Percentiles rank a stretch among this genome's conserved stretches.
phyloP scores from a whole-genome alignment of 1,140 invertebrate species.

The Zaprionus camerounensis region DNA sequence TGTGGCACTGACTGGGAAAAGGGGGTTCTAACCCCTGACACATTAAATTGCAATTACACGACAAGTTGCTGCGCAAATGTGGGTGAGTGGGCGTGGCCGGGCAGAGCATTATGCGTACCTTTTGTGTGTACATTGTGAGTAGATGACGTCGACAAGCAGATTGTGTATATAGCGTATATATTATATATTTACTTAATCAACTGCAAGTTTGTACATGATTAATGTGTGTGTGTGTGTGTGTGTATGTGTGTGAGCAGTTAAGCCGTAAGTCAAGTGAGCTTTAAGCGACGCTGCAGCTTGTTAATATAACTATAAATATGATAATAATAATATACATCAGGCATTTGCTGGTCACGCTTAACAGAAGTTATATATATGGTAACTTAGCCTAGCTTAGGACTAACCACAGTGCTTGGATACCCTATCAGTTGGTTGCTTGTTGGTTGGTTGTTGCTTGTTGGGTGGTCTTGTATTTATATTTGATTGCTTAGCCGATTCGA shows the following conservation, averaged over 20 bases:
- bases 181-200: constrained; percentile 35
- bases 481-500: constrained; percentile 60
- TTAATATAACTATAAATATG: constrained; percentile 51
- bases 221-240: constrained; percentile 32
- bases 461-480: constrained; percentile 37
- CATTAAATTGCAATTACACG: constrained; percentile 80
- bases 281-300: constrained; percentile 43
- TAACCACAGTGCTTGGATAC: constrained; percentile 37
- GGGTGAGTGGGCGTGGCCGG: constrained; percentile 63
- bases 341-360: constrained; percentile 51
- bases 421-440: constrained; percentile 52
- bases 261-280: constrained; percentile 49
- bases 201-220: constrained; percentile 50
- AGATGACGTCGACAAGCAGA: background rate
- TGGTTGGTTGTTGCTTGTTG: constrained; percentile 30
- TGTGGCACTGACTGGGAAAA: background rate
- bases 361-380: background rate
- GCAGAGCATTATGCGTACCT: constrained; percentile 57
- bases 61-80: constrained; percentile 67
- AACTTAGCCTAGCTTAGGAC: constrained; percentile 31
- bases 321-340: constrained; percentile 35
- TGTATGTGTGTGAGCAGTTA: constrained; percentile 15
- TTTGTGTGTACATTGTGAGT: constrained; percentile 37
- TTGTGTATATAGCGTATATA: constrained; percentile 21
- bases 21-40: constrained; percentile 55